phyloP scores from a whole-genome alignment of 1,140 invertebrate species.

The Stegodyphus mimosarum region DNA sequence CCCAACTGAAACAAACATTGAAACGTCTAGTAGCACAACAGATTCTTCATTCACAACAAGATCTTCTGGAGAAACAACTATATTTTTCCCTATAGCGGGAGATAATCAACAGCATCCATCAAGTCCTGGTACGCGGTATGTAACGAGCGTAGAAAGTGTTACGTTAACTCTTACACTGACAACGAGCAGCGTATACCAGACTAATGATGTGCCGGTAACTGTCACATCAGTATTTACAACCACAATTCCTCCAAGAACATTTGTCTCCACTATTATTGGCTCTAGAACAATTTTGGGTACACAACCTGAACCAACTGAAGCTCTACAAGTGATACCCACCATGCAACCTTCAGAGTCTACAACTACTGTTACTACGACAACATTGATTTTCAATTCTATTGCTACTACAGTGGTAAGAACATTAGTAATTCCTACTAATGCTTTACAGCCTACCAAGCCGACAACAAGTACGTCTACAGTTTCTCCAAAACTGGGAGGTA shows the following conservation, averaged over 20 bases:
- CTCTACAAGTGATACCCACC: conserved; percentile 40
- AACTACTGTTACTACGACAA: conserved; percentile 63
- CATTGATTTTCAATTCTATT: conserved; percentile 61
- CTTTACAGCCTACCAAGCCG: conserved; percentile 46
- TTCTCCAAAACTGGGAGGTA: conserved; percentile 38
- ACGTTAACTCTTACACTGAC: conserved; percentile 63
- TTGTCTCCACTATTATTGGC: conserved; percentile 64
- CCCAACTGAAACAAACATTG: conserved; percentile 3
- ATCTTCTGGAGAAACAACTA: conserved; percentile 56
- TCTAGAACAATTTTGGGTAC: conserved; percentile 62
- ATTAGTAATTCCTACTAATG: conserved; percentile 61
- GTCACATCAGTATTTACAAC: conserved; percentile 64
- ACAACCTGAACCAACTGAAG: conserved; percentile 55
- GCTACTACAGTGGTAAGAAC: conserved; percentile 62
- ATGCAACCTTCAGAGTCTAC: conserved; percentile 57
- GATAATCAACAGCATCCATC: conserved; percentile 4
- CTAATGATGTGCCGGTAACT: conserved; percentile 63
- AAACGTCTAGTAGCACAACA: not conserved
- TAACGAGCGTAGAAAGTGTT: conserved; percentile 63
- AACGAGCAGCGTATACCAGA: conserved; percentile 64
- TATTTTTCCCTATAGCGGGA: conserved; percentile 57
- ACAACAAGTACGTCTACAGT: conserved; percentile 12
- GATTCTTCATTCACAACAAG: not conserved
- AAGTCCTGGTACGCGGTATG: conserved; percentile 58
- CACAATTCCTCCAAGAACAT: conserved; percentile 64